Conservation (phyloP, 2,888 invertebrate species). For the Pristionchus entomophagus region DNA sequence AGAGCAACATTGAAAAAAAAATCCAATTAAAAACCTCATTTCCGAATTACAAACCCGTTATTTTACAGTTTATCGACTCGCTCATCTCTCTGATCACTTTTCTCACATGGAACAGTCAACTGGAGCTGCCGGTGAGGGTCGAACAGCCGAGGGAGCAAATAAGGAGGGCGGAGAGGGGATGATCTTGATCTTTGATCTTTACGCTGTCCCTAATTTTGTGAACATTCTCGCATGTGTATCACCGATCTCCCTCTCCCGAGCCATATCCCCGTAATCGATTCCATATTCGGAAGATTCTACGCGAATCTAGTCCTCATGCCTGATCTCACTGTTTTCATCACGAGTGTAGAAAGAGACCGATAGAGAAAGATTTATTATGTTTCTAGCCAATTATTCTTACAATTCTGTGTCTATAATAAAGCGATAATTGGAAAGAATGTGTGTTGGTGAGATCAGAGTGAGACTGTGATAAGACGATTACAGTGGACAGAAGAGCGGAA, state of each 20-base stretch:
- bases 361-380: conserved; percentile 9
- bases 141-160: conserved; percentile 4
- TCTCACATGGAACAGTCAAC: conserved; percentile 6
- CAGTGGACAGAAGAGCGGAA: background rate
- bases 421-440: background rate
- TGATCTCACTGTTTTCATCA: background rate
- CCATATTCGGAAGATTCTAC: conserved; percentile 10
- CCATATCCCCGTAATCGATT: background rate
- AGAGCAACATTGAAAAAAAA: no score
- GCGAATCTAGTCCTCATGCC: conserved; percentile 11
- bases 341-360: background rate
- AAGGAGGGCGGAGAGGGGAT: background rate
- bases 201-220: background rate
- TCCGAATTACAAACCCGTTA: no score
- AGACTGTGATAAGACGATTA: conserved; percentile 10
- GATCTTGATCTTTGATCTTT: background rate
- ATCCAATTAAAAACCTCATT: no score
- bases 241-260: background rate
- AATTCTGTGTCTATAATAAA: conserved; percentile 27
- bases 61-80: conserved; percentile 25
- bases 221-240: background rate
- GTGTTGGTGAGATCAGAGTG: background rate
- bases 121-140: background rate
- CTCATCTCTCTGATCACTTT: conserved; percentile 20
- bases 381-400: background rate